A percentile compares a stretch with the other conserved stretches of the same genome.
These are phyloP conservation scores for Hirudo medicinalis DNA, from an alignment of 1,140 invertebrate genomes.

Conservation along the genomic window DNA sequence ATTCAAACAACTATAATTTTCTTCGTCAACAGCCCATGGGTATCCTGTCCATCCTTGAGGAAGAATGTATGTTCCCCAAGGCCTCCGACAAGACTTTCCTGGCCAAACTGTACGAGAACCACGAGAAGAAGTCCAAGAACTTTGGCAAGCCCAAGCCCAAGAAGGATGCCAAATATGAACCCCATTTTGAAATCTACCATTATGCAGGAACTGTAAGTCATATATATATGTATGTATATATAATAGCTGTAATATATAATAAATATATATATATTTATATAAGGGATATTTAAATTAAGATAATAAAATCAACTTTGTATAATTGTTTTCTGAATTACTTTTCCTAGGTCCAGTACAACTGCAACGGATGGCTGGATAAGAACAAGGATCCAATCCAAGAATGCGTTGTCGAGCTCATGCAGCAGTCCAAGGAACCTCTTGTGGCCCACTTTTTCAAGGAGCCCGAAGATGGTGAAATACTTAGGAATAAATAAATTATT, in stretches of 20 bases:
- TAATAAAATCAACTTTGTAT: no score
- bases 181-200: conserved; percentile 95
- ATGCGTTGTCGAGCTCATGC: conserved; percentile 90
- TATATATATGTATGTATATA: no score
- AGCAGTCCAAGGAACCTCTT: conserved; percentile 71
- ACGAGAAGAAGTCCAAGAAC: conserved; percentile 93
- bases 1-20: background rate
- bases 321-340: background rate
- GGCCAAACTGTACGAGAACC: conserved; percentile 93
- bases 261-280: no score
- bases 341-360: conserved; percentile 65
- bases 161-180: conserved; percentile 81
- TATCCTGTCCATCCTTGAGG: conserved; percentile 99
- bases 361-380: conserved; percentile 96
- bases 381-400: conserved; percentile 99
- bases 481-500: background rate
- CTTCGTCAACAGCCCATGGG: conserved; percentile 71
- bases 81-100: conserved; percentile 92
- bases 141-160: conserved; percentile 92
- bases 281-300: no score
- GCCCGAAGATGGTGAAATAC: conserved; percentile 21
- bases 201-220: conserved; percentile 82
- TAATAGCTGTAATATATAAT: no score
- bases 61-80: conserved; percentile 99
- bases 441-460: conserved; percentile 38